Conservation (phyloP, 2,888 invertebrate genomes). For the Leucoma salicis region DNA sequence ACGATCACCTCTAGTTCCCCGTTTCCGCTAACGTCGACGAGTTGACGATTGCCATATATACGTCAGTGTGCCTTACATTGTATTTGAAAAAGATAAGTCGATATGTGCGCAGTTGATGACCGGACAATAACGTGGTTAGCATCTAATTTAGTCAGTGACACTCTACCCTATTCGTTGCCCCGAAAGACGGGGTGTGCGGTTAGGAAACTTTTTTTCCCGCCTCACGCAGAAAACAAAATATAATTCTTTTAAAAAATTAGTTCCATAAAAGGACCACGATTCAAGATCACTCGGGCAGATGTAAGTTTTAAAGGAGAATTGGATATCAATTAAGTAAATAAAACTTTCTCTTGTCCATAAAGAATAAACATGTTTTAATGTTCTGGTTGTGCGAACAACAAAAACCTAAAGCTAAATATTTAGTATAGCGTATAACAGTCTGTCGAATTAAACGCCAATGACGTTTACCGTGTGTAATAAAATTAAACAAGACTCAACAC, state of each 20-base stretch:
- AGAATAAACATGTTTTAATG: too few species aligned
- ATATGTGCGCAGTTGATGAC: neutral
- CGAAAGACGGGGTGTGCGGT: too few species aligned
- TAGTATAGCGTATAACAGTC: neutral
- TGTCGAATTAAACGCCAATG: constrained; percentile 12
- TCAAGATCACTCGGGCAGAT: too few species aligned
- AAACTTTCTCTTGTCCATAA: too few species aligned
- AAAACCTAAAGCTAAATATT: neutral
- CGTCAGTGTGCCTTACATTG: neutral
- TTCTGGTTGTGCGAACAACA: neutral
- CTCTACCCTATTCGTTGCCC: too few species aligned
- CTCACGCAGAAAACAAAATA: too few species aligned
- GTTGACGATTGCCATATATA: neutral
- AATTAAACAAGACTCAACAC: constrained; percentile 32
- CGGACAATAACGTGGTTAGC: neutral
- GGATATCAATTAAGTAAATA: too few species aligned
- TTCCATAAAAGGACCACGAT: too few species aligned
- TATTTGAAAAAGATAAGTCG: neutral
- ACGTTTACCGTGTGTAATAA: constrained; percentile 17
- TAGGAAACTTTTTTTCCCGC: too few species aligned
- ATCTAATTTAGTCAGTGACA: neutral
- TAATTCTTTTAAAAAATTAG: too few species aligned
- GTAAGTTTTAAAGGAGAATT: too few species aligned
- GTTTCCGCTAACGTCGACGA: neutral
- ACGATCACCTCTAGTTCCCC: neutral